Evolutionary conservation across 2,888 invertebrate species (phyloP).

Genomic region (Eupithecia dodoneata): DNA sequence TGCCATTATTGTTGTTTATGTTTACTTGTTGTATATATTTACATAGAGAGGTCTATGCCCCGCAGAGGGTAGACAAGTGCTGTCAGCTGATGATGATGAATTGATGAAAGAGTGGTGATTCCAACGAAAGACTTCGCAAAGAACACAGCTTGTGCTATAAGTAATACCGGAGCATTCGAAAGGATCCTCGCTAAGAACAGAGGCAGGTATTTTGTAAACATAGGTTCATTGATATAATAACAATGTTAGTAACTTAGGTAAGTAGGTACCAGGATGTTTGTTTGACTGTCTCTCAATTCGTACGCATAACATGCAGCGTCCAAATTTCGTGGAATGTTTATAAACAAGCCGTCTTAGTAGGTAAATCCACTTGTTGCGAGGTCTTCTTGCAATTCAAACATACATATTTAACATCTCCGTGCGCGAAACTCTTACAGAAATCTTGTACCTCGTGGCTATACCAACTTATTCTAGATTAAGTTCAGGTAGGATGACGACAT

Average conservation of each 20-base stretch:
- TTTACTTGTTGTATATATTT: too few relatives aligned
- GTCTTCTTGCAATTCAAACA: neutral
- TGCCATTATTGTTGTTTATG: too few relatives aligned
- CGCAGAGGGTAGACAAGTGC: too few relatives aligned
- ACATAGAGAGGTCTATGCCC: too few relatives aligned
- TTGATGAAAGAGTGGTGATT: conserved; percentile 44
- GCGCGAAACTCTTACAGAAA: neutral
- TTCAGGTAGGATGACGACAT: too few relatives aligned
- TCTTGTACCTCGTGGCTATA: neutral
- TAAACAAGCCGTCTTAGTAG: neutral
- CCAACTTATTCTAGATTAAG: neutral
- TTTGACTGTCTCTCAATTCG: neutral
- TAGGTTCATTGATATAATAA: neutral
- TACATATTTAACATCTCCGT: neutral
- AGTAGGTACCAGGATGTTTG: neutral
- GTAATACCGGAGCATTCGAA: conserved; percentile 68
- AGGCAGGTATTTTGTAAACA: conserved; percentile 16
- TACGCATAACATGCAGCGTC: neutral
- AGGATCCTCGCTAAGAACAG: conserved; percentile 68
- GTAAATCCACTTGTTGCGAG: neutral
- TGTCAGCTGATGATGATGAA: too few relatives aligned
- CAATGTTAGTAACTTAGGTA: neutral
- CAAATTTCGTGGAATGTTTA: neutral
- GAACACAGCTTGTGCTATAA: conserved; percentile 71
- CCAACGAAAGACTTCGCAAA: conserved; percentile 73